Base-by-base conservation (phyloP, 2,888 invertebrate species). In the Scaptomyza tumidula region DNA sequence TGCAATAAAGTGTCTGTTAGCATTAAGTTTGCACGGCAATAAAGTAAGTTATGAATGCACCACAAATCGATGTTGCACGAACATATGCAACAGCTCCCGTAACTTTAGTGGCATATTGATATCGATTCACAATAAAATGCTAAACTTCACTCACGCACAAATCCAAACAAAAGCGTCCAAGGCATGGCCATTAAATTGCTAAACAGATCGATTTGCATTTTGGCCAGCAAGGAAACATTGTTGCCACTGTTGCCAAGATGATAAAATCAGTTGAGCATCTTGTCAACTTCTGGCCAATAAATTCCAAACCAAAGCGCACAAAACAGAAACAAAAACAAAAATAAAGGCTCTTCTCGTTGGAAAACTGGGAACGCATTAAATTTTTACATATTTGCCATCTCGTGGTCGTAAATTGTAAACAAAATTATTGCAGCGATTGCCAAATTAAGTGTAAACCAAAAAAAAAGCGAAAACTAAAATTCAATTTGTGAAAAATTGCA, bases 381-480 rank as follows among this genome's bases (percentile, higher is more conserved):
- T 81, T 81, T 6, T 73, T 81, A 71, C 81, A 84, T 66, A 70
- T 43, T 64, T 43, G 14, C 39, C 39, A 14, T 14, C 66, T 66
- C 69, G 66, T 72, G 64, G 59, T 71, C 78, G 86, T 88, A 80
- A 86, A 86, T 84, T 88, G 88, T 86, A 88, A 86, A 86, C 86
- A 88, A 88, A 86, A 86, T 88, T 81, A 81, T 86, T 75, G 87
- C 88, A 78, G 66, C 87, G 85, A 84, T 84, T 84, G 87, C 84
- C 84, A 83, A 86, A 85, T 88, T 86, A 88, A 86, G 85, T 86
- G 86, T 78, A 86, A 77, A 86, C 71, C 76, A 19, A 19, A 19
- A 19, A 19, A 19, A 19, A 24, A 24, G 73, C 80, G 83, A 46
- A 39, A 37, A 73, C 72, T 73, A 86, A 84, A 84, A 81, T 78